Evolutionary conservation across 1,140 invertebrate species (phyloP).

Genomic region (Tetramorium parvispinum): DNA sequence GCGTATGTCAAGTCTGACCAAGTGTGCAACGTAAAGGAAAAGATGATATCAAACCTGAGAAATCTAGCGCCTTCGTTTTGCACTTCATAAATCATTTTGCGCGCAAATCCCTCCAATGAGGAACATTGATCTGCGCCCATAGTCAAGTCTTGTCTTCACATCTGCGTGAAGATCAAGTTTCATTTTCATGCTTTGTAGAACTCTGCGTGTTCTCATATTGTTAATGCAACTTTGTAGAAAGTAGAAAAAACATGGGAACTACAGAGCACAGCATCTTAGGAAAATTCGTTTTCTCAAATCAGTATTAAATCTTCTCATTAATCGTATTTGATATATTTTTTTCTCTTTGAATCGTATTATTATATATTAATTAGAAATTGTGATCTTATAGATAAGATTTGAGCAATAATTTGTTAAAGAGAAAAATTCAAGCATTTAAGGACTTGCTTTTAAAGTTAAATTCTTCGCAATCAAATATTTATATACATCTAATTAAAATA

Average conservation of each 20-base stretch:
- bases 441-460: neutral
- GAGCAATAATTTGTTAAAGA: neutral
- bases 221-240: neutral
- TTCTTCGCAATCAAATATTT: neutral
- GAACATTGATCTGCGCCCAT: neutral
- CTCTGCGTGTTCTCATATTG: neutral
- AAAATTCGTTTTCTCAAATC: too few relatives aligned
- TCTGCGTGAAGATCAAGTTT: neutral
- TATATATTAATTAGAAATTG: neutral
- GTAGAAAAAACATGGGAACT: neutral
- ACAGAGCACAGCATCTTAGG: neutral
- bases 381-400: neutral
- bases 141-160: neutral
- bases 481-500: neutral
- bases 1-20: slow-evolving; percentile 19
- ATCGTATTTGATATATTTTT: neutral
- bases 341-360: neutral
- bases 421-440: neutral
- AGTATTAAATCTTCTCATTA: too few relatives aligned
- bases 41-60: neutral
- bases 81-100: neutral
- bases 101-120: neutral
- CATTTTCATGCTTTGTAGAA: neutral
- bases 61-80: neutral
- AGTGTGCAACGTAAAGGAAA: neutral